phyloP scores from a whole-genome alignment of 2,113 vertebrate species.

The Microcebus murinus region DNA sequence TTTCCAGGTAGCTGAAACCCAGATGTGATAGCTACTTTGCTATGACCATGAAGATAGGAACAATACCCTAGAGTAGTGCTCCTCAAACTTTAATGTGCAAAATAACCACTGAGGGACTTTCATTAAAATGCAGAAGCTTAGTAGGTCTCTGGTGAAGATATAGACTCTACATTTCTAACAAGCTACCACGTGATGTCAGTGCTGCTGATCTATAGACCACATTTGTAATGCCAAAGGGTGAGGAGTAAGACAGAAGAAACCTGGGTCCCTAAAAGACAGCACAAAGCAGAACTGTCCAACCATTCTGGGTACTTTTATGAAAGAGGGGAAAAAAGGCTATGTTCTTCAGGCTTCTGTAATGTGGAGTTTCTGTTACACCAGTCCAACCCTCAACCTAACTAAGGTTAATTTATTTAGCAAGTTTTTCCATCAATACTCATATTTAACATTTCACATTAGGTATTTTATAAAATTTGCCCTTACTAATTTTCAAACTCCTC shows the following conservation, averaged over 20 bases:
- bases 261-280: background rate
- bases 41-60: background rate
- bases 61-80: background rate
- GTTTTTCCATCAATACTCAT: background rate
- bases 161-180: background rate
- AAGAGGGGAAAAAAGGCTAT: background rate
- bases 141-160: background rate
- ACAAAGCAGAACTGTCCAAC: background rate
- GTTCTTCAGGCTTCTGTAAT: background rate
- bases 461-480: slow-evolving; percentile 34
- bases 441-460: background rate
- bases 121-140: background rate
- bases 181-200: background rate
- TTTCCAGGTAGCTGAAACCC: background rate
- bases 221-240: background rate
- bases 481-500: slow-evolving; percentile 42
- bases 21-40: background rate
- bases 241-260: background rate
- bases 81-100: background rate
- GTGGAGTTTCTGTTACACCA: background rate
- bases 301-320: background rate
- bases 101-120: background rate
- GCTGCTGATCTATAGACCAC: background rate
- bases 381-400: background rate
- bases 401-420: slow-evolving; percentile 43